Conservation (phyloP, 2,797 vertebrate genomes). For the Columba guinea region DNA sequence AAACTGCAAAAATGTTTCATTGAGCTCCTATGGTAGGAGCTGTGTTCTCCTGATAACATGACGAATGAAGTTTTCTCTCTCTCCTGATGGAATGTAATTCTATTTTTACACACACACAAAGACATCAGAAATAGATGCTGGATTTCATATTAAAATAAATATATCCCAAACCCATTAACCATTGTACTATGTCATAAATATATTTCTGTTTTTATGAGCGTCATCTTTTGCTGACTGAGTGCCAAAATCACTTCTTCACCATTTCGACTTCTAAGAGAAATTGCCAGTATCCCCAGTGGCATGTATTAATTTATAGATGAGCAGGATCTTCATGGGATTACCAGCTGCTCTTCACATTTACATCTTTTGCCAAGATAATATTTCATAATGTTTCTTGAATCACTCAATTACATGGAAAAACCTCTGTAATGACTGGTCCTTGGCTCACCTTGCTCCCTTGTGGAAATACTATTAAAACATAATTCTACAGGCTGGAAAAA, state of each 20-base stretch:
- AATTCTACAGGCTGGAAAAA: constrained; percentile 1
- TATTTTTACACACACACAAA: background rate
- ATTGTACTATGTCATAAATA: background rate
- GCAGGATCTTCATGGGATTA: constrained; percentile 31
- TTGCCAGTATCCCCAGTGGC: background rate
- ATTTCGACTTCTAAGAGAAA: constrained; percentile 33
- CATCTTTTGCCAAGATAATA: constrained; percentile 36
- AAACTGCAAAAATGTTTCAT: background rate
- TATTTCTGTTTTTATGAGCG: background rate
- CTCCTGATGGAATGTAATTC: background rate
- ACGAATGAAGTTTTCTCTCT: constrained; percentile 7
- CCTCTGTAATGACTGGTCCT: background rate
- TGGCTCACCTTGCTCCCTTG: constrained; percentile 35
- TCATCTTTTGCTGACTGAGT: background rate
- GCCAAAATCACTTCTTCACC: constrained; percentile 31
- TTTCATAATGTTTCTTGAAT: constrained; percentile 20
- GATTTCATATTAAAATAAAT: constrained; percentile 16
- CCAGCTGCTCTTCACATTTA: constrained; percentile 59
- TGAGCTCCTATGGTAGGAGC: background rate
- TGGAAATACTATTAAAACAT: constrained; percentile 38
- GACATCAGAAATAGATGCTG: background rate
- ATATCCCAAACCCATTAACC: background rate
- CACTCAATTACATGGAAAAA: constrained; percentile 38
- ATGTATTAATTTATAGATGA: constrained; percentile 29
- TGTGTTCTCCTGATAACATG: background rate